A percentile compares a stretch with the other conserved stretches of the same genome.
phyloP scores from a whole-genome alignment of 2,888 invertebrate species.

The Acanthosepion lycidas region DNA sequence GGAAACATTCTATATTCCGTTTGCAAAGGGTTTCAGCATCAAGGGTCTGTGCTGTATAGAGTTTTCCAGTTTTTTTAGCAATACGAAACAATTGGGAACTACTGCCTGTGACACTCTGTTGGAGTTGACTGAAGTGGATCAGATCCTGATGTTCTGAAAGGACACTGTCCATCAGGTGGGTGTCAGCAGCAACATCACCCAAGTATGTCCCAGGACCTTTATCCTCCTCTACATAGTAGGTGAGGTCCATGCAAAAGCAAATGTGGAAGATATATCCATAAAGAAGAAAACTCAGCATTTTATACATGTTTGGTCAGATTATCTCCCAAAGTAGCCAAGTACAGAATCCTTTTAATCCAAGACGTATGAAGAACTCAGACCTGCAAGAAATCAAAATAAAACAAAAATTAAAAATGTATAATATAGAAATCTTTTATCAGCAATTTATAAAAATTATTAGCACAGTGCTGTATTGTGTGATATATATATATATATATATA shows the following conservation, averaged over 20 bases:
- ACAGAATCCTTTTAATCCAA: not conserved
- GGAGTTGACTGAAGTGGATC: not conserved
- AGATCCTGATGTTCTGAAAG: not conserved
- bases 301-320: not conserved
- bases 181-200: not conserved
- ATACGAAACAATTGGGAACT: not conserved
- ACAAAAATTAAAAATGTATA: not conserved
- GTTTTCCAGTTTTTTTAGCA: not conserved
- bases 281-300: not conserved
- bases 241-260: not conserved
- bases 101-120: not conserved
- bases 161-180: not conserved
- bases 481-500: no score
- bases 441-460: not conserved
- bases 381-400: not conserved
- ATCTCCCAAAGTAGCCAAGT: not conserved
- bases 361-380: not conserved
- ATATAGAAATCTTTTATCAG: not conserved
- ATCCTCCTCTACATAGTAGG: conserved; percentile 1
- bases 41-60: not conserved
- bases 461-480: no score
- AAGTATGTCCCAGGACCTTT: not conserved
- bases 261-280: not conserved
- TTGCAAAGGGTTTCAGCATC: not conserved
- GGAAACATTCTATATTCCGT: not conserved